Conservation (phyloP, 2,113 vertebrate genomes). For the Tragelaphus buxtoni region DNA sequence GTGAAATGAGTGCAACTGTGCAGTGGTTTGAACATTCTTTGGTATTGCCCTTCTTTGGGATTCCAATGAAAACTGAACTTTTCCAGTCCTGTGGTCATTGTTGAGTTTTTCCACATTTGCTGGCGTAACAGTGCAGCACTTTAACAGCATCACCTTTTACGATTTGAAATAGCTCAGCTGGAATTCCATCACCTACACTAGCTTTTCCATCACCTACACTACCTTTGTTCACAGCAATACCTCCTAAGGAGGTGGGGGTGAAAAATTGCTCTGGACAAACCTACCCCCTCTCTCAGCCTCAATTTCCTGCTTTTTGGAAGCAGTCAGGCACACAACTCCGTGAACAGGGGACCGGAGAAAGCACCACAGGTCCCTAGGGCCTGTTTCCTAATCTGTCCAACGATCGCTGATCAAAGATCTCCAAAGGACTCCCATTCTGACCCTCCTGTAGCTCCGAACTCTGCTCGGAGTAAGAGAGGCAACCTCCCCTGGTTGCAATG, state of each 20-base stretch:
- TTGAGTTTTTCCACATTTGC: not conserved
- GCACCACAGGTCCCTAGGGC: not conserved
- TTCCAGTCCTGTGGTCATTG: not conserved
- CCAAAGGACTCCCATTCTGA: accelerated
- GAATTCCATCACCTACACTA: not conserved
- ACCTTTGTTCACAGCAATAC: not conserved
- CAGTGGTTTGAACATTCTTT: not conserved
- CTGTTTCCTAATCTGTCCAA: not conserved
- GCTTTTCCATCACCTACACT: not conserved
- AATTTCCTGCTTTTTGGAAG: not conserved
- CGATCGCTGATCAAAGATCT: accelerated
- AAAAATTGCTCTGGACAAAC: not conserved
- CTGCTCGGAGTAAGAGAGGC: not conserved
- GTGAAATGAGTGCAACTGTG: not conserved
- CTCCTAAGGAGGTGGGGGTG: not conserved
- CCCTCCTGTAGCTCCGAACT: accelerated
- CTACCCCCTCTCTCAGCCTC: not conserved
- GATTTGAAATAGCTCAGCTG: not conserved
- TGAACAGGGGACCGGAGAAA: accelerated
- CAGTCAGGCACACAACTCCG: not conserved
- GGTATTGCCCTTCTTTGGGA: not conserved
- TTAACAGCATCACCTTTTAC: not conserved
- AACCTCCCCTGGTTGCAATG: accelerated
- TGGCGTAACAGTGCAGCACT: not conserved
- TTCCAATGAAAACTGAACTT: not conserved